Evolutionary conservation across 2,113 vertebrate species (phyloP), one percentile per base, ranked within the genome.

Genomic region (Tylochromis polylepis): DNA sequence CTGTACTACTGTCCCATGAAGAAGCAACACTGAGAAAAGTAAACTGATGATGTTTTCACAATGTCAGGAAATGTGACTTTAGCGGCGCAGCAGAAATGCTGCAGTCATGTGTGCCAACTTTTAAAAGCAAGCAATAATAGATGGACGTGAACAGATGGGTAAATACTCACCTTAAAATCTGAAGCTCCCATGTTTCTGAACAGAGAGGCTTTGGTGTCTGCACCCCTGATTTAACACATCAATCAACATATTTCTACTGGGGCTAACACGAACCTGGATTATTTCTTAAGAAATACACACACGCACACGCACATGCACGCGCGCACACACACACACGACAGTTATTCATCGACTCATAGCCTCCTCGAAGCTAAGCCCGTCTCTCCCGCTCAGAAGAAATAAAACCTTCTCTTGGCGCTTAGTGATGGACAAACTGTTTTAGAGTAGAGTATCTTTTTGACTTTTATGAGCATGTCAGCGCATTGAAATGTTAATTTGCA

Each of bases 401-500:
- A 78, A 83, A 77, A 75, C 18, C 53, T 51, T 84, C 72, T 16
- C n/a, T 46, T 51, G 3, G 59, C 79, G 81, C 79, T 82, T 38
- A 60, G 51, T 70, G 60, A 87, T 11, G 57, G 86, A 89, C 75
- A 60, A 59, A 82, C 53, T 51, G 79, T 56, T 65, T 59, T 34
- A 80, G 67, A 75, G 59, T 5, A 43, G 80, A 65, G 22, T 34
- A 79, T 89, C 83, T 75, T 67, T 79, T 16, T 75, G 79, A 67
- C 79, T 90, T 84, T 80, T 86, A 60, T 72, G 55, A 87, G 56
- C 43, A 79, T 60, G 81, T 58, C 38, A 41, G 31, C 14, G 24
- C 67, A 90, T 20, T 85, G 58, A 81, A 87, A 83, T 88, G 82
- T 62, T 86, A 70, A 92, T 89, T 65, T 89, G 65, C 81, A 29